phyloP scores from a whole-genome alignment of 2,888 invertebrate genomes.

The Lochmaea crataegi region DNA sequence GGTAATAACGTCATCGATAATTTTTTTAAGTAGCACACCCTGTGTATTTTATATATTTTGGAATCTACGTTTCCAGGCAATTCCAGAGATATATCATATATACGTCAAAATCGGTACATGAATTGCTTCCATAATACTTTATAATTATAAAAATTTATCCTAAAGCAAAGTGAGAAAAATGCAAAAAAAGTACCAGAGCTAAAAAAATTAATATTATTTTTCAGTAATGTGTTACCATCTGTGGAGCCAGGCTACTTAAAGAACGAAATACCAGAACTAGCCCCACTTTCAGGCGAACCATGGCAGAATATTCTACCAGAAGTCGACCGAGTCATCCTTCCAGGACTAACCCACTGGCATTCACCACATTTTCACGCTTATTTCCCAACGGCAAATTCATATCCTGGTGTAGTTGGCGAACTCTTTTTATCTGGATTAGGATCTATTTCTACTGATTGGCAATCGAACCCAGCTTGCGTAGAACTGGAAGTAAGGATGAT shows the following conservation, averaged over 20 bases:
- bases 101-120: too few relatives aligned
- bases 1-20: too few relatives aligned
- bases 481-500: conserved; percentile 91
- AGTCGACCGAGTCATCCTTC: conserved; percentile 87
- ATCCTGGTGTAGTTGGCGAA: conserved; percentile 86
- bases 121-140: too few relatives aligned
- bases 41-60: too few relatives aligned
- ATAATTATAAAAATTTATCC: too few relatives aligned
- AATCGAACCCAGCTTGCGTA: conserved; percentile 75
- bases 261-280: conserved; percentile 79
- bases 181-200: background rate
- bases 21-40: too few relatives aligned
- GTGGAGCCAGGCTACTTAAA: conserved; percentile 92
- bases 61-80: too few relatives aligned
- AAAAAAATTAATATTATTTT: background rate
- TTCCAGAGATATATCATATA: too few relatives aligned
- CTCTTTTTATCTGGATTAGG: conserved; percentile 55
- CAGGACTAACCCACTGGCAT: conserved; percentile 95
- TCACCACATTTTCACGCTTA: conserved; percentile 95
- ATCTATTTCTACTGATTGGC: conserved; percentile 53
- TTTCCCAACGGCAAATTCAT: conserved; percentile 88
- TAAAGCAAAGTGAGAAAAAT: too few relatives aligned
- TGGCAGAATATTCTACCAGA: conserved; percentile 90
- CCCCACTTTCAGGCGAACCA: conserved; percentile 84
- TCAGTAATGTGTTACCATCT: conserved; percentile 83